Base-by-base conservation (phyloP, 1,140 invertebrate species). In the Lineus longissimus region DNA sequence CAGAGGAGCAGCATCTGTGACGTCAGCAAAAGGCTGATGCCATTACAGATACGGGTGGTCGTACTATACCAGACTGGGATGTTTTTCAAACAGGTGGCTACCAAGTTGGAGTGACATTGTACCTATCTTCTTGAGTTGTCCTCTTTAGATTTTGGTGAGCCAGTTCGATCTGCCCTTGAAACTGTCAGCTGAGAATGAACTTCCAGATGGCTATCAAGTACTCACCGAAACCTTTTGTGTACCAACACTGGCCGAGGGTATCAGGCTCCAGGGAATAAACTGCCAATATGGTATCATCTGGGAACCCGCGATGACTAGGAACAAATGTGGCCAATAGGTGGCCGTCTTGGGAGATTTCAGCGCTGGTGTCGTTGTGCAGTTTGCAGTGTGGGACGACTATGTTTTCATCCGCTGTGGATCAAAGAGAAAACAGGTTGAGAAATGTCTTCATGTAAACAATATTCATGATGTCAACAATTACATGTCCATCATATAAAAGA, bases 331-430 rank as follows among this genome's bases (percentile, higher is more conserved):
- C 90, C 30, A 94, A 79, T 29, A 91, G 81, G n/a, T 86, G 86
- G 6, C 91, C 90, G 79, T 93, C 90, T 29, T 86, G 85, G 0
- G 91, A 92, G 63, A 93, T 88, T 76, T 92, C 91, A 64, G 93
- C 89, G 77, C 89, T 92, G 0, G 91, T 90, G 77, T 93, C 91
- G 74, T 93, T 94, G 71, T 92, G 90, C 47, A 94, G 90, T 76
- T 89, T 91, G 77, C 91, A 93, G 74, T 90, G 87, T 36, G 84
- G 83, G 2, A 93, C 91, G 9, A 94, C 88, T 41, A 94, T 79
- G 77, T 93, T 93, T 65, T 88, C 60, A 40, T 65, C 68, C 19
- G 66, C 77, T 77, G 68, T n/a, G 70, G 67, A 61, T 15, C 66
- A 0, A 63, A 55, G 40, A 59, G 15, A 30, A 55, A 55, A 15